Evolutionary conservation across 92 coral and sea anemone species (phyloP).

Genomic region (Nematostella vectensis): DNA sequence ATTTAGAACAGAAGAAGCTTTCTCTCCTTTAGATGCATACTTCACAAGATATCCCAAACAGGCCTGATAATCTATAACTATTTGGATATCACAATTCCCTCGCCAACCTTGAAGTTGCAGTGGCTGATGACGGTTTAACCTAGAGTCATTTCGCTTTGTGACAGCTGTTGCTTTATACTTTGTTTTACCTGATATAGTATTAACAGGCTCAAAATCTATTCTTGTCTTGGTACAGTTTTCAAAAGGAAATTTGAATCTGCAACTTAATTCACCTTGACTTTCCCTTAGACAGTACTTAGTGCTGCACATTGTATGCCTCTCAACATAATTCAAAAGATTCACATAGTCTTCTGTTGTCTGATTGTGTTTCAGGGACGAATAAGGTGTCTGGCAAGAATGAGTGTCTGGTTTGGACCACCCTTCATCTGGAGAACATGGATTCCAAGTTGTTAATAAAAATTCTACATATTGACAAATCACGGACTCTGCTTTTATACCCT

Average conservation of each 20-base stretch:
- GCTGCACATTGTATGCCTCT: conserved; percentile 47
- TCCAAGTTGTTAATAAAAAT: conserved; percentile 53
- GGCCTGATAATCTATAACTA: conserved; percentile 37
- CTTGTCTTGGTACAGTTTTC: conserved; percentile 31
- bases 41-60: conserved; percentile 49
- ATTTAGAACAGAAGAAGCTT: conserved; percentile 40
- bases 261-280: conserved; percentile 13
- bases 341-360: conserved; percentile 41
- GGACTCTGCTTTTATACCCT: conserved; percentile 44
- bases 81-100: conserved; percentile 51
- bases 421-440: conserved; percentile 61
- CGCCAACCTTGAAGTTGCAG: conserved; percentile 71
- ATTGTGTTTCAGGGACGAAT: conserved; percentile 16
- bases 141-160: conserved; percentile 46
- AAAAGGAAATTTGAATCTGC: conserved; percentile 57
- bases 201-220: conserved; percentile 30
- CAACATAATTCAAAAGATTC: conserved; percentile 40
- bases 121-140: conserved; percentile 50
- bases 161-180: conserved; percentile 49
- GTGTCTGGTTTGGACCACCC: conserved; percentile 56
- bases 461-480: conserved; percentile 59
- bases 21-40: conserved; percentile 54
- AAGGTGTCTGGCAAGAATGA: conserved; percentile 60
- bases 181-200: conserved; percentile 30
- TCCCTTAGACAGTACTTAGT: conserved; percentile 42